A percentile compares a stretch with the other conserved stretches of the same genome.
These are phyloP conservation scores for Drosophila ananassae DNA, from an alignment of 1,140 invertebrate species.

Conservation along the genomic window DNA sequence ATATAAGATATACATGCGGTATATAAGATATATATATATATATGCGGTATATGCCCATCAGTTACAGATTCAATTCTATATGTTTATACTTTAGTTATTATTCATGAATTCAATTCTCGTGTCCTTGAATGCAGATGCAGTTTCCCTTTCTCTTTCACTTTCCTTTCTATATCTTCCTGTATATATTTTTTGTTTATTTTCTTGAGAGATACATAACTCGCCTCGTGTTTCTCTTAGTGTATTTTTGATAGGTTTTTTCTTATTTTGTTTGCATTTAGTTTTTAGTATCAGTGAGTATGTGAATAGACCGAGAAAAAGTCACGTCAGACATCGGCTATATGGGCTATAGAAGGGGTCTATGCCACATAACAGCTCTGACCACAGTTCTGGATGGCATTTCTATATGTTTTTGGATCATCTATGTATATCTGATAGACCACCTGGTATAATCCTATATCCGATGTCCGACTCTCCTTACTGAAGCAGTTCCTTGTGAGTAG, in stretches of 20 bases:
- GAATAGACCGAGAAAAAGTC: conserved; percentile 39
- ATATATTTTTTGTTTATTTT: not conserved
- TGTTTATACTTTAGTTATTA: conserved; percentile 45
- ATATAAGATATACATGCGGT: conserved; percentile 48
- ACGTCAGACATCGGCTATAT: conserved; percentile 37
- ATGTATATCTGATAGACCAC: too few relatives aligned
- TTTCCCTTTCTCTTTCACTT: conserved; percentile 15
- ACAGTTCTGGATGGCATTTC: too few relatives aligned
- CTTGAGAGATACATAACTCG: not conserved
- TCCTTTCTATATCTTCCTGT: not conserved
- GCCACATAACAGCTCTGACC: too few relatives aligned
- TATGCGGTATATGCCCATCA: conserved; percentile 57
- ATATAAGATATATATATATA: conserved; percentile 38
- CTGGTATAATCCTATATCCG: not conserved
- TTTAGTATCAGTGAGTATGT: conserved; percentile 9
- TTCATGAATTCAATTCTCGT: conserved; percentile 54
- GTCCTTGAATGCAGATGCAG: conserved; percentile 57
- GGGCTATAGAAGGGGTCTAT: not conserved
- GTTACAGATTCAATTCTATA: conserved; percentile 72
- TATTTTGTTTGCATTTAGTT: too few relatives aligned
- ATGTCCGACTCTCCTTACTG: not conserved
- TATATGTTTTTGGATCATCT: too few relatives aligned
- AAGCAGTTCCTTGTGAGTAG: not conserved
- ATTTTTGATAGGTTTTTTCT: conserved; percentile 8
- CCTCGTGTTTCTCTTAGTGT: conserved; percentile 29